Evolutionary conservation across 1,140 invertebrate species (phyloP).

Genomic region (Formica selysi): DNA sequence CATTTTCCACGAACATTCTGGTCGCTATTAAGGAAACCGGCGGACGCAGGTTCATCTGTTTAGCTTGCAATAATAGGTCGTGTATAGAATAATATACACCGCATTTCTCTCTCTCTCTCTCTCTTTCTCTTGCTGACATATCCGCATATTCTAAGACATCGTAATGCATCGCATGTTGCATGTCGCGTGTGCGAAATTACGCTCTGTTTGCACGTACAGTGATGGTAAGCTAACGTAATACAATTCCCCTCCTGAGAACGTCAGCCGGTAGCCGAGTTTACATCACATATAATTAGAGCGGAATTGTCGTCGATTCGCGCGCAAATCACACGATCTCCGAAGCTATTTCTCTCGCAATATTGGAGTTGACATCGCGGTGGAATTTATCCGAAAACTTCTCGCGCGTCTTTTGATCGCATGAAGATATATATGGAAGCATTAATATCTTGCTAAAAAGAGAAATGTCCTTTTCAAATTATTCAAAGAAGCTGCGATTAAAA

Average conservation of each 20-base stretch:
- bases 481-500: neutral
- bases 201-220: slow-evolving; percentile 9
- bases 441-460: neutral
- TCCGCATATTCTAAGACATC: neutral
- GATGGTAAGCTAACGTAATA: slow-evolving; percentile 27
- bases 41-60: slow-evolving; percentile 25
- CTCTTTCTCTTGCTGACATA: too few species aligned
- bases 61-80: slow-evolving; percentile 48
- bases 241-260: slow-evolving; percentile 32
- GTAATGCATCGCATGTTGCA: neutral
- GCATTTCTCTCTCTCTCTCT: neutral
- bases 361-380: neutral
- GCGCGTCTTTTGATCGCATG: neutral
- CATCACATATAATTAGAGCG: slow-evolving; percentile 52
- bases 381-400: slow-evolving; percentile 12
- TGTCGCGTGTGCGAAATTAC: slow-evolving; percentile 17
- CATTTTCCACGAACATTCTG: neutral
- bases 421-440: neutral
- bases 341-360: neutral
- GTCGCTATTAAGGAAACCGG: slow-evolving; percentile 18
- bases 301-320: slow-evolving; percentile 48
- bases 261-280: slow-evolving; percentile 46
- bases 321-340: slow-evolving; percentile 33
- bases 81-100: slow-evolving; percentile 47
- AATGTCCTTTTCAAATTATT: neutral